Evolutionary conservation across 2,888 invertebrate species (phyloP).

Genomic region (Drosophila mayaguana): DNA sequence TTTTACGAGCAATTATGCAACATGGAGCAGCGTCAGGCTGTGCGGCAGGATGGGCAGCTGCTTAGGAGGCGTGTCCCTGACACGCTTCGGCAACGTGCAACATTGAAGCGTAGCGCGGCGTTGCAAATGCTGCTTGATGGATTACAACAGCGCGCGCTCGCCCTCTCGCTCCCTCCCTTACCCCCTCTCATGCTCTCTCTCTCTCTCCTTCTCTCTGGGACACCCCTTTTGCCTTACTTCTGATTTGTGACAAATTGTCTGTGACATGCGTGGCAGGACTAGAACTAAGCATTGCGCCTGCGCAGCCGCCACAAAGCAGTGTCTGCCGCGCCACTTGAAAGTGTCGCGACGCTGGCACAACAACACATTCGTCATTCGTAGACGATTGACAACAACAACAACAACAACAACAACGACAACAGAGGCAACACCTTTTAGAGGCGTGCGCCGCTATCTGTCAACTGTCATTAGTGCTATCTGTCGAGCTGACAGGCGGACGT

Average conservation of each 20-base stretch:
- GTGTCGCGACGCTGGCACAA: slow-evolving; percentile 72
- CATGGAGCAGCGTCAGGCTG: slow-evolving; percentile 27
- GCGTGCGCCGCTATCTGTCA: slow-evolving; percentile 71
- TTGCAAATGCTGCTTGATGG: slow-evolving; percentile 71
- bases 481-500: slow-evolving; percentile 38
- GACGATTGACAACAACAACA: slow-evolving; percentile 44
- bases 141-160: slow-evolving; percentile 46
- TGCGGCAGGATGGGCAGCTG: slow-evolving; percentile 42
- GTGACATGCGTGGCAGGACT: slow-evolving; percentile 60
- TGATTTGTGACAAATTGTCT: slow-evolving; percentile 77
- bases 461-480: slow-evolving; percentile 67
- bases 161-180: background rate
- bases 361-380: slow-evolving; percentile 77
- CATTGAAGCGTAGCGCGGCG: slow-evolving; percentile 63
- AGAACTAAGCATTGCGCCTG: slow-evolving; percentile 12
- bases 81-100: slow-evolving; percentile 70
- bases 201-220: slow-evolving; percentile 23
- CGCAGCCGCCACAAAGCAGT: slow-evolving; percentile 7
- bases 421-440: slow-evolving; percentile 29
- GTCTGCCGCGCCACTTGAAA: slow-evolving; percentile 65
- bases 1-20: slow-evolving; percentile 71
- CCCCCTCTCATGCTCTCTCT: too few relatives aligned
- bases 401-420: slow-evolving; percentile 6
- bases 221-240: slow-evolving; percentile 77
- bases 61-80: slow-evolving; percentile 68